phyloP scores from a whole-genome alignment of 30 jellyfish, hydroid and myxozoan genomes.

The Aurelia sp. region DNA sequence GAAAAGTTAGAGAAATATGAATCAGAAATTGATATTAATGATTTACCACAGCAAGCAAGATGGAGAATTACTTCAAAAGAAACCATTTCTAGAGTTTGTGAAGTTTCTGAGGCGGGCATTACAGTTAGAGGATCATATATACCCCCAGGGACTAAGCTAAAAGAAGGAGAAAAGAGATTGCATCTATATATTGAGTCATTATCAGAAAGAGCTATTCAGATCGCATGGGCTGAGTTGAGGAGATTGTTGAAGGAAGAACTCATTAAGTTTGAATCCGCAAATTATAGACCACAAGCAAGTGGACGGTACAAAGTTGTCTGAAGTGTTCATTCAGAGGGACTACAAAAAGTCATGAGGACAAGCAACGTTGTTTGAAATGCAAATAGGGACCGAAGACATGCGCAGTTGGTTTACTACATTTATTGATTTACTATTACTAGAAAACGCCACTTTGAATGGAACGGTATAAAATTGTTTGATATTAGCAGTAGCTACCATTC shows the following conservation, averaged over 20 bases:
- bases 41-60: slow-evolving; percentile 99
- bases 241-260: slow-evolving; percentile 95
- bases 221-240: slow-evolving; percentile 96
- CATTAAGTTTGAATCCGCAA: slow-evolving; percentile 78
- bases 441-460: too few species aligned
- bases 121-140: slow-evolving; percentile 97
- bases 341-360: too few species aligned
- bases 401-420: too few species aligned
- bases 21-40: slow-evolving; percentile 98
- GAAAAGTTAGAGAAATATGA: slow-evolving; percentile 84
- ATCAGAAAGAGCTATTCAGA: slow-evolving; percentile 93
- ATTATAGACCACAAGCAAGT: slow-evolving; percentile 83
- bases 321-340: not conserved
- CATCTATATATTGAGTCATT: slow-evolving; percentile 91
- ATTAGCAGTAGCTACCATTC: too few species aligned
- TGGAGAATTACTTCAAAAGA: slow-evolving; percentile 99
- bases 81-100: slow-evolving; percentile 89
- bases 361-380: slow-evolving; percentile 60
- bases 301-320: slow-evolving; percentile 95
- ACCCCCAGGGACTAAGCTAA: slow-evolving; percentile 87
- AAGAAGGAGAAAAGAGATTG: slow-evolving; percentile 84
- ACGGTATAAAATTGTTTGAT: too few species aligned
- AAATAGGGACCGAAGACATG: too few species aligned
- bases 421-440: too few species aligned
- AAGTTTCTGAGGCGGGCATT: slow-evolving; percentile 96